Evolutionary conservation across 2,113 vertebrate genomes (phyloP).

Genomic region (Macroglossus sobrinus): DNA sequence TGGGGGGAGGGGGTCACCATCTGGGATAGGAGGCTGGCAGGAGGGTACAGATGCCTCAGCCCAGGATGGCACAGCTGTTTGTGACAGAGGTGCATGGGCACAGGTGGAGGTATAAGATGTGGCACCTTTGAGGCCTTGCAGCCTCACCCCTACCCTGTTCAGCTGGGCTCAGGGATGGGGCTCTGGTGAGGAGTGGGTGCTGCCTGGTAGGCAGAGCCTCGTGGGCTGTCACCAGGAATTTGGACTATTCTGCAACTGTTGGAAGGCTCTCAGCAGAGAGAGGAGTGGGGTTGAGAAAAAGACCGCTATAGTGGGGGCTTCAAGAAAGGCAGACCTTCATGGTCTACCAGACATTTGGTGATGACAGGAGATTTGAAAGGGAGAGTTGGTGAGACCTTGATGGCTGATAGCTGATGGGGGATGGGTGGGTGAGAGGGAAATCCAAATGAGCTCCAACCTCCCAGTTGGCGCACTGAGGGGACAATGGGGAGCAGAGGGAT

Average conservation of each 20-base stretch:
- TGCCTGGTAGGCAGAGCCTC: neutral
- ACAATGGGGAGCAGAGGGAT: accelerated
- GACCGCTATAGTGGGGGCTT: neutral
- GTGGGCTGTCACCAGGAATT: neutral
- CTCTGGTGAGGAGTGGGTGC: neutral
- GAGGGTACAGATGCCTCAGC: neutral
- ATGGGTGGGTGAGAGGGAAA: neutral
- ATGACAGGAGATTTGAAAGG: neutral
- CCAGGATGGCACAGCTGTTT: neutral
- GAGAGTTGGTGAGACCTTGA: neutral
- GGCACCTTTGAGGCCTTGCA: neutral
- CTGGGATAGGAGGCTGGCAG: neutral
- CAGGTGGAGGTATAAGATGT: neutral
- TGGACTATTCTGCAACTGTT: neutral
- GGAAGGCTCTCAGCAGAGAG: neutral
- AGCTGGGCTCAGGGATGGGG: neutral
- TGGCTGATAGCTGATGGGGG: neutral
- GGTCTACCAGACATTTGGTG: neutral
- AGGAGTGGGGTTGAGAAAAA: neutral
- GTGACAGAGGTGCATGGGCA: neutral
- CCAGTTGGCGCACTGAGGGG: too few species aligned
- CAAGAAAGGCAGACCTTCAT: accelerated
- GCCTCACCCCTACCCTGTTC: neutral
- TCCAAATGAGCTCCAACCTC: neutral
- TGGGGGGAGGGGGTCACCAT: accelerated